Percentiles rank a stretch among this genome's conserved stretches.
Evolutionary conservation across 2,797 vertebrate genomes (phyloP).

Genomic region (Hypotaenidia okinawae): DNA sequence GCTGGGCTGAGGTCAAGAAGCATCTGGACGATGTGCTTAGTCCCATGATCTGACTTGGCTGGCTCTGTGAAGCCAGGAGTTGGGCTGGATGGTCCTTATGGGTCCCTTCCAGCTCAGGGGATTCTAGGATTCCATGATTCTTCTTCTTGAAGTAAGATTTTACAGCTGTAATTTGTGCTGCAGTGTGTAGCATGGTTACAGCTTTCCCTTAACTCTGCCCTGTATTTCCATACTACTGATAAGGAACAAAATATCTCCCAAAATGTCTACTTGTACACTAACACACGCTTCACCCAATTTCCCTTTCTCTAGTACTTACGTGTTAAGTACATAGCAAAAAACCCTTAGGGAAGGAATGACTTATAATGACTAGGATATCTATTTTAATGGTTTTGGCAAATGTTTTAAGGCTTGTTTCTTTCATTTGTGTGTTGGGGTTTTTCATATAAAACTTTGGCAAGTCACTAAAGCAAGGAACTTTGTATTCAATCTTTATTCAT

Average conservation of each 20-base stretch:
- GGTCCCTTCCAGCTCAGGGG: too few species aligned
- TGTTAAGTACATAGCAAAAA: not conserved
- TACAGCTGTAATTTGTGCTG: not conserved
- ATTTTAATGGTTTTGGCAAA: not conserved
- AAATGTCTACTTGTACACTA: not conserved
- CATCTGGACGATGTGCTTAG: too few species aligned
- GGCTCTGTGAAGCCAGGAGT: too few species aligned
- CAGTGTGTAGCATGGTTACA: fast-evolving
- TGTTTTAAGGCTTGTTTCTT: not conserved
- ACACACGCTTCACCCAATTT: fast-evolving
- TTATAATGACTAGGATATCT: not conserved
- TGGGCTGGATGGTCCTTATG: too few species aligned
- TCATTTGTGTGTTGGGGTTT: fast-evolving
- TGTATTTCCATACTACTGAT: not conserved
- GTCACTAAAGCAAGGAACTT: not conserved
- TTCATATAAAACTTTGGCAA: not conserved
- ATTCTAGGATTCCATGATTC: too few species aligned
- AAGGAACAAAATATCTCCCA: not conserved
- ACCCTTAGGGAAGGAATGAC: not conserved
- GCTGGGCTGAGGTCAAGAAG: too few species aligned
- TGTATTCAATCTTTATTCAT: not conserved
- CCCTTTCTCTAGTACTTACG: not conserved
- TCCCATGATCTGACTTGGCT: too few species aligned
- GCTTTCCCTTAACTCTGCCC: not conserved
- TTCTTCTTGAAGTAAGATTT: not conserved